Evolutionary conservation across 2,797 vertebrate species (phyloP), one percentile per base, ranked within the genome.

Genomic region (Chlorospingus flavigularis): DNA sequence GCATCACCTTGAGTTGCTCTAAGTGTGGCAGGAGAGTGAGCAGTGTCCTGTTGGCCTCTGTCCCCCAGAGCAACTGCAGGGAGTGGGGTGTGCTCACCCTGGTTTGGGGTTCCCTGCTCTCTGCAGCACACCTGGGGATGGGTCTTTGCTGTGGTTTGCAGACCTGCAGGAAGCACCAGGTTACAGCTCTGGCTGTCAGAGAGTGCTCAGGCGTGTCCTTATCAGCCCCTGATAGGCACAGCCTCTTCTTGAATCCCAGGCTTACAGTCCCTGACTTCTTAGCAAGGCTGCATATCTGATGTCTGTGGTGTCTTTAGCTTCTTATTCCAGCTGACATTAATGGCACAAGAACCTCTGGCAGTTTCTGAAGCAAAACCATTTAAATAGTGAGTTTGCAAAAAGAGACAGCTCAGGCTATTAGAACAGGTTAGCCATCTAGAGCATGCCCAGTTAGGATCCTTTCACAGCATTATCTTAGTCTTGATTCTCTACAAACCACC

Each of bases 11-110:
- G 73, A 20, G 30, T 39, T 75, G 35, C 48, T 26, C 1, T 43
- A 4, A 17, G 7, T 5, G n/a, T n/a, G 60, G 9, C 48, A 65
- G 65, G 51, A 40, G 45, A 11, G 28, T 17, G 48, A 67, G 28
- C 66, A 47, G 60, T 25, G 21, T 80, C 30, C 51, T 45, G 40
- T 11, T 75, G 62, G 40, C 17, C 25, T 45, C 54, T 0, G 1
- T 40, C 16, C 20, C 9, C 5, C 0, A 1, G 65, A 25, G 61
- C 1, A 0, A 25, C 42, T 35, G 47, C 15, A 14, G 60, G 35
- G n/a, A 54, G 23, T 10, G 0, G 1, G 5, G 5, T 40, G 14
- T 28, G 31, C 61, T 66, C 40, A 8, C 18, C 24, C 23, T n/a
- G 47, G 8, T 58, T 33, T 40, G 57, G 66, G 28, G 30, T n/a